Conservation (phyloP, 2,888 invertebrate genomes). For the Drosophila koepferae region DNA sequence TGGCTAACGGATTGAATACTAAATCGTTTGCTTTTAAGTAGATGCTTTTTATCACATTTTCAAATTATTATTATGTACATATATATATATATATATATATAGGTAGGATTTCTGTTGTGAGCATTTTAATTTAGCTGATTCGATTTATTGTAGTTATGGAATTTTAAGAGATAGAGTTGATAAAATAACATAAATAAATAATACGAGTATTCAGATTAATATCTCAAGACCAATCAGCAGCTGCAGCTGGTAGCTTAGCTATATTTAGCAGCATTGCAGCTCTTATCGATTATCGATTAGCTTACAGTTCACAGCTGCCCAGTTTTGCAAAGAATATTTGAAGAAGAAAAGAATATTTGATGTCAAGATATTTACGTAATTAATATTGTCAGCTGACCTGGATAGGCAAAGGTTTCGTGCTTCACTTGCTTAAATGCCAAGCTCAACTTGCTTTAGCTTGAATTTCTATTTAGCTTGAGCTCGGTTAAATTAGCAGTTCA, state of each 20-base stretch:
- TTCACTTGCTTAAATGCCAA: background rate
- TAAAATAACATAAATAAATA: no score
- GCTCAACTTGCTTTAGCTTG: background rate
- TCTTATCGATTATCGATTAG: background rate
- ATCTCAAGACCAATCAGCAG: no score
- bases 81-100: background rate
- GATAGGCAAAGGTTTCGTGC: background rate
- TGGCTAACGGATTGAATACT: slow-evolving; percentile 8
- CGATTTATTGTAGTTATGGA: background rate
- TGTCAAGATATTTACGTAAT: background rate
- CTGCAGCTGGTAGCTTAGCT: no score
- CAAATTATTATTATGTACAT: background rate
- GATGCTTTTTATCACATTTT: background rate
- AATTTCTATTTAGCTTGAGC: background rate
- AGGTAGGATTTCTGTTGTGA: background rate
- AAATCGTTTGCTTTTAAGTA: slow-evolving; percentile 13
- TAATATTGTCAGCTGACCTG: background rate
- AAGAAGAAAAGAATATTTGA: background rate
- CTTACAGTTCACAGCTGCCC: no score
- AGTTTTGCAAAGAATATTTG: background rate
- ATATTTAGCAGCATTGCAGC: background rate
- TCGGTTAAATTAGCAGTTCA: slow-evolving; percentile 3
- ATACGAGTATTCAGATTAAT: background rate
- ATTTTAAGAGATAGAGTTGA: no score
- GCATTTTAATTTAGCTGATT: background rate